Base-by-base conservation (phyloP, 1,140 invertebrate genomes). In the Drosophila truncata region DNA sequence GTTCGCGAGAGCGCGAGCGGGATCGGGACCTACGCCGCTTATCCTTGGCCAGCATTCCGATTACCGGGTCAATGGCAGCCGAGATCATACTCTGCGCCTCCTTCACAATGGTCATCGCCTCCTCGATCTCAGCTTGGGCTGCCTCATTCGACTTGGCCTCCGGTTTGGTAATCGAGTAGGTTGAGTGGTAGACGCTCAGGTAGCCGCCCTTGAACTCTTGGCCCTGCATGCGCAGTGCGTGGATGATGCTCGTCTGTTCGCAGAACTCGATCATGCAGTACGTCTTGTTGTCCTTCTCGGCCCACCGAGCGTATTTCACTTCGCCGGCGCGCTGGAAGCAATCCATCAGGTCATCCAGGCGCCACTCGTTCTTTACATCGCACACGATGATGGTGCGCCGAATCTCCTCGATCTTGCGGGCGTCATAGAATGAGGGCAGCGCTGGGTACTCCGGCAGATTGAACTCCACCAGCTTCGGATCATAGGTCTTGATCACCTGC, bases 41-140 rank as follows among this genome's bases (percentile, higher is more conserved):
- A 66, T 97, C 96, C 93, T 97, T 97, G 2, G 96, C 96, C 11
- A 97, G 87, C 93, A 97, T 95, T 4, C 96, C 96, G 80, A 97
- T 97, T 58, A 97, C 96, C 27, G 97, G 97, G 94, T 98, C 97
- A 78, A 98, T 98, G 9, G 98, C 97, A 14, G 97, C 97, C 10
- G 97, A 97, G 58, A 99, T 98, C 66, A 98, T 94, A 92, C 97
- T 98, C 92, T 99, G 98, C 0, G 98, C 98, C 94, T 99, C 98
- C 88, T 98, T 98, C 0, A 99, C 98, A 74, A 98, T 94, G 33
- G 97, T 97, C 98, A 99, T 98, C 0, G 98, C 98, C 92, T 99
- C 98, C 91, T 99, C 98, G 49, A 99, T 99, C 94, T 99, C 98
- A 52, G 97, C 95, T 84, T 98, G 97, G 1, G 98, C 97, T 7